Evolutionary conservation across 2,797 vertebrate species (phyloP).

Genomic region (Cuniculus paca): DNA sequence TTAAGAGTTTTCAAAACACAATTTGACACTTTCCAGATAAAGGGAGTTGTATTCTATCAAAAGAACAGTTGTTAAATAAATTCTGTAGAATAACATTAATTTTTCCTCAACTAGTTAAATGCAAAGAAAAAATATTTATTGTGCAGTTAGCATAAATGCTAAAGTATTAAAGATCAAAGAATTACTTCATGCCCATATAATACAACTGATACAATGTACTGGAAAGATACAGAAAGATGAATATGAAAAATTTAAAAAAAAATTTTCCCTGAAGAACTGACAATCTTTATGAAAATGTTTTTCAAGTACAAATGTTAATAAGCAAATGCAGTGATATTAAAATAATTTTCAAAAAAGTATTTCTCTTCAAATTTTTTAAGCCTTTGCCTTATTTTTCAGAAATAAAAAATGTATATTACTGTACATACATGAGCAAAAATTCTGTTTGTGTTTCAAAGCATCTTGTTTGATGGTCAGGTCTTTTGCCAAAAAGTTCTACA

Average conservation of each 20-base stretch:
- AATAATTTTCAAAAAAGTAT: background rate
- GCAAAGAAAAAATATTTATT: background rate
- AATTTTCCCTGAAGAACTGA: background rate
- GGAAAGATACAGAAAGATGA: background rate
- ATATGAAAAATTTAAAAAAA: background rate
- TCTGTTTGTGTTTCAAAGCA: background rate
- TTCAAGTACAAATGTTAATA: background rate
- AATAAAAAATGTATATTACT: background rate
- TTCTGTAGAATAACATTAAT: background rate
- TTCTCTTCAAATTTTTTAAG: slow-evolving; percentile 33
- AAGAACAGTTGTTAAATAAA: background rate
- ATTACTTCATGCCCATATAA: background rate
- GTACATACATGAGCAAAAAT: background rate
- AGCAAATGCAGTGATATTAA: background rate
- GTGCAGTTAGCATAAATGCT: background rate
- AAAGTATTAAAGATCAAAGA: slow-evolving; percentile 15
- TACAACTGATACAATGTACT: background rate
- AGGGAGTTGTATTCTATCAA: background rate
- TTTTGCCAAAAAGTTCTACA: background rate
- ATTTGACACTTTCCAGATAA: background rate
- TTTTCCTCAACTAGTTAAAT: background rate
- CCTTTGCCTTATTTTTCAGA: background rate
- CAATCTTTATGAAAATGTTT: background rate
- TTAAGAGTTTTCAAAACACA: slow-evolving; percentile 16
- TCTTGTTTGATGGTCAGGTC: background rate